A percentile compares a stretch with the other conserved stretches of the same genome.
These are phyloP conservation scores for Terrapene triunguis DNA, from an alignment of 2,113 vertebrate species.

Conservation along the genomic window DNA sequence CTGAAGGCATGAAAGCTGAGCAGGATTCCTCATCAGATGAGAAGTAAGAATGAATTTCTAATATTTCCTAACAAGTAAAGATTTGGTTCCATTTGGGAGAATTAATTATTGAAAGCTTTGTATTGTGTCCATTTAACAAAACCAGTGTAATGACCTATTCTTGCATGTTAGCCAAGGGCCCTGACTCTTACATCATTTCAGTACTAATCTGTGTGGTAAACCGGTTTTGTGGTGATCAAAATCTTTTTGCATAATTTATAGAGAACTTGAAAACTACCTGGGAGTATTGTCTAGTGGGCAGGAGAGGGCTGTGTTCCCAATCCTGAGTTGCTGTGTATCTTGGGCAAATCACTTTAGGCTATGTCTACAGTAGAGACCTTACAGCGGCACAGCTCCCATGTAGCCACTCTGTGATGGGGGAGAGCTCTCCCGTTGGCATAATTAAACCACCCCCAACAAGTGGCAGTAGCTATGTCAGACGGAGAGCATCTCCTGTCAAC, in stretches of 20 bases:
- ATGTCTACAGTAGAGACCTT: no score
- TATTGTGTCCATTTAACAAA: background rate
- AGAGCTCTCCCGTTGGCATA: no score
- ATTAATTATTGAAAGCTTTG: background rate
- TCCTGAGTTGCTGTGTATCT: background rate
- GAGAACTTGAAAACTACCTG: background rate
- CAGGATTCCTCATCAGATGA: constrained; percentile 95
- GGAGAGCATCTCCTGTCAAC: no score
- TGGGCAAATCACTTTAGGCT: background rate
- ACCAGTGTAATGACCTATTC: background rate
- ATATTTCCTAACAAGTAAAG: background rate
- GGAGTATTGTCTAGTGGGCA: background rate
- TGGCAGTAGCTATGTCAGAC: no score
- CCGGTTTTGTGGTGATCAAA: background rate
- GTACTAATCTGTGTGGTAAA: background rate
- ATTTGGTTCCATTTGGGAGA: background rate
- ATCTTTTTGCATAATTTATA: background rate
- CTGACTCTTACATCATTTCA: background rate
- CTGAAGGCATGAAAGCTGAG: constrained; percentile 97
- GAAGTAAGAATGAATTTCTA: constrained; percentile 84
- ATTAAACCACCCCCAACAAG: no score
- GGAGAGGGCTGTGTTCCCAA: rapidly evolving
- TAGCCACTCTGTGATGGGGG: no score
- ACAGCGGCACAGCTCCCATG: no score
- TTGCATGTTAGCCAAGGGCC: background rate